A percentile compares a stretch with the other conserved stretches of the same genome.
These are phyloP conservation scores for Sorex maritimensis DNA, from an alignment of 2,797 vertebrate genomes.

Conservation along the genomic window DNA sequence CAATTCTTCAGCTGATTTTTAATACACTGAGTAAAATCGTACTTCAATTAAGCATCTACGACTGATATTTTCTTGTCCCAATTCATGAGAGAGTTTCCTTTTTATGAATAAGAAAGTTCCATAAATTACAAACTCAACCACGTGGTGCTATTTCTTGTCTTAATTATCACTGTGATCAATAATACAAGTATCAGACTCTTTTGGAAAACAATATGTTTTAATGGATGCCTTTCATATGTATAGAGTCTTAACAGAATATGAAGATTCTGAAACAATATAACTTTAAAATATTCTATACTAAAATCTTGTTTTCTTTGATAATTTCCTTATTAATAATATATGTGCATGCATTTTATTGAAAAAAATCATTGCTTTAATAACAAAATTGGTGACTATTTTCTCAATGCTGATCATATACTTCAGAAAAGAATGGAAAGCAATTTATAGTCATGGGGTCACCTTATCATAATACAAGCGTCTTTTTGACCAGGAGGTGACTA, in stretches of 20 bases:
- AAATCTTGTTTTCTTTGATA: conserved; percentile 11
- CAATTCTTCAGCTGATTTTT: not conserved
- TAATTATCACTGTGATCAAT: not conserved
- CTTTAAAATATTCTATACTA: conserved; percentile 4
- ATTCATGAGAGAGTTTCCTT: not conserved
- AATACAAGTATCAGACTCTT: not conserved
- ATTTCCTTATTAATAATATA: conserved; percentile 42
- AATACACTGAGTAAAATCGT: conserved; percentile 10
- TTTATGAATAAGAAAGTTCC: not conserved
- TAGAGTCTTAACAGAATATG: not conserved
- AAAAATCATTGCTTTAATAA: conserved; percentile 13
- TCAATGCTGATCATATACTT: not conserved
- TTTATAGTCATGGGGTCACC: conserved; percentile 8
- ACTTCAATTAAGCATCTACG: not conserved
- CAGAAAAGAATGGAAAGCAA: conserved; percentile 22
- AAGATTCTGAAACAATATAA: conserved; percentile 40
- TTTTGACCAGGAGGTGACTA: conserved; percentile 54
- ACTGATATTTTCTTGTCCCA: not conserved
- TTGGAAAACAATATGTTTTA: conserved; percentile 15
- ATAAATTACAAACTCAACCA: not conserved
- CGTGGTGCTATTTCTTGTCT: not conserved
- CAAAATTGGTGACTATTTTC: not conserved
- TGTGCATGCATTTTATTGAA: not conserved
- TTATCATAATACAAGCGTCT: conserved; percentile 17
- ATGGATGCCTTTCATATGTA: not conserved